Evolutionary conservation across 2,888 invertebrate genomes (phyloP), one percentile per base, ranked within the genome.

Genomic region (Coenonympha glycerion): DNA sequence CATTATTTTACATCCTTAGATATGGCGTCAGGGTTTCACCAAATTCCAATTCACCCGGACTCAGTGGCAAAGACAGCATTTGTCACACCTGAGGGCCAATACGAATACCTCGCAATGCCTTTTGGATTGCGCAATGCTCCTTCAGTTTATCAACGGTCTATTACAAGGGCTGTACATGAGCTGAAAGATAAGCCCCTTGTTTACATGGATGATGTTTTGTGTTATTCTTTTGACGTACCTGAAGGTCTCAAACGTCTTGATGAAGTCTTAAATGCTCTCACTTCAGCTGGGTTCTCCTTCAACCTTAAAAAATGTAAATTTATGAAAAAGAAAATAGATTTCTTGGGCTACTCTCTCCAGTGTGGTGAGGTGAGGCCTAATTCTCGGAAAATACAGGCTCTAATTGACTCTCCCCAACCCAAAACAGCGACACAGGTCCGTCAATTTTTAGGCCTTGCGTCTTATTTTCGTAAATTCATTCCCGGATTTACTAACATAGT

Each of bases 121-220:
- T 55, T 55, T 33, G 57, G 54, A 1, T 30, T 60, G 6, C 33
- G 47, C 13, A 56, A 59, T 37, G 60, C 63, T 2, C 73, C 74
- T 8, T 61, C 69, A 0, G 68, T 69, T 3, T 76, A 72, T 49
- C 67, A 68, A 45, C 42, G 71, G 8, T 64, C 56, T 39, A 64
- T 75, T 1, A 65, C 55, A 31, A 52, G 46, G n/a, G 61, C 69
- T 13, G 3, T 55, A 1, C n/a, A 31, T n/a, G 18, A 34, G 1
- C 6, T 53, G 13, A n/a, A 52, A 4, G 37, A 57, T 30, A 46
- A 49, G n/a, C 52, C 53, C 0, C 9, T 58, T 1, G 26, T 52
- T 1, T 62, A 59, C 16, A 60, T 60, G 53, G 62, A 60, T 33
- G 60, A 62, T 6, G 58, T 59, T 1, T 18, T 62, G 1, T 53